Evolutionary conservation across 2,888 invertebrate species (phyloP), one percentile per base, ranked within the genome.

Genomic region (Silvanus unidentatus): DNA sequence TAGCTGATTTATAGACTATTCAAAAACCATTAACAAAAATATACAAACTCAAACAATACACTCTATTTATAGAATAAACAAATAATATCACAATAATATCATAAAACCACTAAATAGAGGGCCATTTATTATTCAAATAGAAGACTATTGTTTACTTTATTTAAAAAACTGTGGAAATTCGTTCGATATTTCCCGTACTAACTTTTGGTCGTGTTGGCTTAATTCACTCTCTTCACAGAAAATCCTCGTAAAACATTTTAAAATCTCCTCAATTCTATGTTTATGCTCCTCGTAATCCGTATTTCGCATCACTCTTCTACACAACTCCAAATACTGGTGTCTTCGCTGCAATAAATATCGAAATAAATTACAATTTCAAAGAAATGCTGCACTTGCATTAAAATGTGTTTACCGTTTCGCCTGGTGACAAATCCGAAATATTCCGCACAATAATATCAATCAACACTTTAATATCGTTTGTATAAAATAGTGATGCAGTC

Each of bases 401-500:
- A 32, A 3, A 32, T 11, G 3, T 16, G 61, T 55, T 71, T 73
- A 90, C 89, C 76, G 77, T 74, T 68, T 95, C 94, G 16, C 91
- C 92, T 3, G 93, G 82, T 35, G 90, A 86, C 49, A 95, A 77
- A 71, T 97, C 95, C 2, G 90, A 85, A 16, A 97, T 78, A 70
- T 94, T 92, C 39, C 96, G 77, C 40, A 93, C 84, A 43, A 95
- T 83, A 63, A 97, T 95, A 66, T 96, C 97, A 50, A 96, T 86
- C 46, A 96, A 79, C 35, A 96, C 96, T 72, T 89, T 91, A 34
- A 89, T 84, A 67, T 97, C 97, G 65, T 96, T 97, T 0, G 94
- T 92, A 71, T 97, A 97, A 73, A 96, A 91, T 51, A 95, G 78
- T 54, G 82, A 80, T 0, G 95, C 88, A 1, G 94, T 92, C 52